phyloP scores from a whole-genome alignment of 2,888 invertebrate species.

The Gandaritis pyraliata region DNA sequence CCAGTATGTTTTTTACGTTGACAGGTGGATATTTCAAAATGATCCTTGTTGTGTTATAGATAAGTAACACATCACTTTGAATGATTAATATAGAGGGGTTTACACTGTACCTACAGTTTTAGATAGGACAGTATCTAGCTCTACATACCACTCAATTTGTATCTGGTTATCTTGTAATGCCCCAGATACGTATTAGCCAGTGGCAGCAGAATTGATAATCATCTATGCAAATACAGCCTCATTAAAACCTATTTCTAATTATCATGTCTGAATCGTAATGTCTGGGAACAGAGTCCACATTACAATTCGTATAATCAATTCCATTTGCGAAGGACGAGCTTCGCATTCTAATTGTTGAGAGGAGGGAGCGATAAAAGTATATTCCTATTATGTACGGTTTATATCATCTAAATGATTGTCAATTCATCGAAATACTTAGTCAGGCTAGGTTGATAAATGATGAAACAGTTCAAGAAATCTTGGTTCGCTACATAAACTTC shows the following conservation, averaged over 20 bases:
- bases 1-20: no score
- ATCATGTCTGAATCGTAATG: conserved; percentile 36
- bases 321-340: conserved; percentile 48
- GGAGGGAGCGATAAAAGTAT: conserved; percentile 28
- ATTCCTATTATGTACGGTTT: conserved; percentile 8
- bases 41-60: no score
- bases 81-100: no score
- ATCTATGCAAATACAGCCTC: conserved; percentile 18
- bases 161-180: background rate
- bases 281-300: conserved; percentile 43
- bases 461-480: background rate
- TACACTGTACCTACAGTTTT: no score
- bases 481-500: no score
- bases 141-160: no score
- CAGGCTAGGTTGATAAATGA: background rate
- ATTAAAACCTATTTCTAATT: conserved; percentile 32
- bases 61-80: no score
- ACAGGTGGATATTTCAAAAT: no score
- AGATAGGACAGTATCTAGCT: no score
- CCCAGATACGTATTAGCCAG: conserved; percentile 5
- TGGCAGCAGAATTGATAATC: conserved; percentile 11
- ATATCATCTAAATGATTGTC: conserved; percentile 16
- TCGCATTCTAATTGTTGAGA: conserved; percentile 47
- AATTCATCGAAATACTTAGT: conserved; percentile 3
- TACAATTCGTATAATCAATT: conserved; percentile 57